Evolutionary conservation across 2,888 invertebrate genomes (phyloP).

Genomic region (Trichopoda pennipes): DNA sequence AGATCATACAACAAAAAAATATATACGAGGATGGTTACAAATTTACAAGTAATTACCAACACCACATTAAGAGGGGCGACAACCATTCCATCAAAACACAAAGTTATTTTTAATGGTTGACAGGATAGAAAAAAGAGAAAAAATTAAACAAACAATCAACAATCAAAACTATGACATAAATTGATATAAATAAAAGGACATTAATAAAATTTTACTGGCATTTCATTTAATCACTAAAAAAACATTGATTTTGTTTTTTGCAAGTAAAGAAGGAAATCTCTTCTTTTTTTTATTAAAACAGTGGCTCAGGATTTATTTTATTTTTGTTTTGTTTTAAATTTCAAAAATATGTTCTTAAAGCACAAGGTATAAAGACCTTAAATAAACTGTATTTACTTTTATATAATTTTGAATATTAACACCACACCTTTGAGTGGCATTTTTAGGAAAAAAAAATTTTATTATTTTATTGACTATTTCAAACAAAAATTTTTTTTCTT

Average conservation of each 20-base stretch:
- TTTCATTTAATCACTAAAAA: conserved; percentile 1
- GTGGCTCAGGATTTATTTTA: not conserved
- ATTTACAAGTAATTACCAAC: conserved; percentile 38
- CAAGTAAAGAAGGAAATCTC: no score
- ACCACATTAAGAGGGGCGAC: conserved; percentile 7
- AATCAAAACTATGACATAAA: conserved; percentile 32
- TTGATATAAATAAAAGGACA: conserved; percentile 3
- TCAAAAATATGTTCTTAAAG: no score
- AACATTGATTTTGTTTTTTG: not conserved
- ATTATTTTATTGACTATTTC: no score
- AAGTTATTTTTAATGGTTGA: conserved; percentile 23
- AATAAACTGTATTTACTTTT: no score
- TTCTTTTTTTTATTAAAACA: not conserved
- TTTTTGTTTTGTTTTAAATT: no score
- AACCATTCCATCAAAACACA: conserved; percentile 33
- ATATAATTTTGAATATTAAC: no score
- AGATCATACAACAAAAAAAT: conserved; percentile 3
- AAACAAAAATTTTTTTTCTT: no score
- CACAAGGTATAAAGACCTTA: no score
- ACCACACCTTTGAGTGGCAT: no score
- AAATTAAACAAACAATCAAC: conserved; percentile 16
- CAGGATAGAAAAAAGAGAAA: conserved; percentile 2
- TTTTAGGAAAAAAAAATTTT: no score
- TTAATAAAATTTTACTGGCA: not conserved
- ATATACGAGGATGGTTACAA: not conserved